Percentiles rank a stretch among this genome's conserved stretches.
These are phyloP conservation scores for Lepidocyrtinus sp. DNA, from an alignment of 2,888 invertebrate genomes.

Conservation along the genomic window DNA sequence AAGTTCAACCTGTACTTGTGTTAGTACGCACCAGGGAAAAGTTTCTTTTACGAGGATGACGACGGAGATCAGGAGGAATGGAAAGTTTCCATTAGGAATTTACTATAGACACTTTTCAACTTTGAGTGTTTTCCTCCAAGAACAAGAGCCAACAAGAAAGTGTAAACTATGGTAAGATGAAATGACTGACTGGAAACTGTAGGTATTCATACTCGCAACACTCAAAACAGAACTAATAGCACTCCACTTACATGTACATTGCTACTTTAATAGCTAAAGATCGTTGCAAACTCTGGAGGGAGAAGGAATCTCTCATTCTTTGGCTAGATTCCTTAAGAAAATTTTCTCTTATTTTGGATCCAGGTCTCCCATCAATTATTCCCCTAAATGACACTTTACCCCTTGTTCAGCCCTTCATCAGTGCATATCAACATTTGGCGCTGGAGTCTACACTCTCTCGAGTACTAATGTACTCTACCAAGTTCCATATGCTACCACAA, in stretches of 20 bases:
- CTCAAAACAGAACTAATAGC: conserved; percentile 1
- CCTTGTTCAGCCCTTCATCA: conserved; percentile 58
- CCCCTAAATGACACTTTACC: conserved; percentile 58
- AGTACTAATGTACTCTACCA: no score
- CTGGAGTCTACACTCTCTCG: no score
- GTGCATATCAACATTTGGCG: conserved; percentile 56
- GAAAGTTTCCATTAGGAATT: conserved; percentile 27
- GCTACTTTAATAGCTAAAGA: neutral
- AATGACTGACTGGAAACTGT: neutral
- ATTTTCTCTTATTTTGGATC: conserved; percentile 32
- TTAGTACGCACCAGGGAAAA: conserved; percentile 57
- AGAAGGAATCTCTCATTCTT: conserved; percentile 33
- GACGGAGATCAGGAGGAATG: conserved; percentile 27
- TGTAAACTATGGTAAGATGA: neutral
- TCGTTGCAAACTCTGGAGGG: conserved; percentile 9
- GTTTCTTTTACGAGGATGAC: conserved; percentile 49
- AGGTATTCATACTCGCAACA: neutral
- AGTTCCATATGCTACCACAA: no score
- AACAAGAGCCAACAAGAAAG: neutral
- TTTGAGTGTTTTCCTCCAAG: neutral
- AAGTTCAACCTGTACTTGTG: conserved; percentile 38
- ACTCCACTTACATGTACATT: conserved; percentile 12
- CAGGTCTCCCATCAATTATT: conserved; percentile 58
- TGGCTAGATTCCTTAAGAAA: conserved; percentile 51
- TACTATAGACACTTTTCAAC: conserved; percentile 13